Evolutionary conservation across 2,113 vertebrate species (phyloP).

Genomic region (Chrysemys picta): DNA sequence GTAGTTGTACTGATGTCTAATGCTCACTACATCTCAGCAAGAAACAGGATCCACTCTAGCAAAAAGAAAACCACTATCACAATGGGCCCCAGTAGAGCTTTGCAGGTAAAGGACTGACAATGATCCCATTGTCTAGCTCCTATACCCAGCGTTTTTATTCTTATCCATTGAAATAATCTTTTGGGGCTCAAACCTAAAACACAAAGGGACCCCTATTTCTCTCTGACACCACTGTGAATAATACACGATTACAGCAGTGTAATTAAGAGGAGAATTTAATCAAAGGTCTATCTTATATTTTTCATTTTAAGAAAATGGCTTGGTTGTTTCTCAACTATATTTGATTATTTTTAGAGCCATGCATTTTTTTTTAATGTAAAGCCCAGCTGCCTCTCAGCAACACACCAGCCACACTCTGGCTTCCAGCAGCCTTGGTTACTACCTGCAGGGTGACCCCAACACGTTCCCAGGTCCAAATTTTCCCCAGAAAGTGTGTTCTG

Average conservation of each 20-base stretch:
- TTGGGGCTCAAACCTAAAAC: constrained; percentile 8
- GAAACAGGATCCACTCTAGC: constrained; percentile 53
- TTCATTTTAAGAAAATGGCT: constrained; percentile 18
- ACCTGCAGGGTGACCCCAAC: background rate
- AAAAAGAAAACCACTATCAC: constrained; percentile 42
- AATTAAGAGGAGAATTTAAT: constrained; percentile 11
- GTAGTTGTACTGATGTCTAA: constrained; percentile 25
- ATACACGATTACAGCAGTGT: background rate
- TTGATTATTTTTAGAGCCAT: background rate
- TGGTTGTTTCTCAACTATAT: background rate
- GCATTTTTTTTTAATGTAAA: background rate
- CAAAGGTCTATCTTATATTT: background rate
- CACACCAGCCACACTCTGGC: background rate
- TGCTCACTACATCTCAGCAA: constrained; percentile 23
- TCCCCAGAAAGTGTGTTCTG: background rate
- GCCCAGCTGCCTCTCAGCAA: background rate
- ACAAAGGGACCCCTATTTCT: constrained; percentile 30
- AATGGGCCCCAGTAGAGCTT: constrained; percentile 42
- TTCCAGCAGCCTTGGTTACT: background rate
- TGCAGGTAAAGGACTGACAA: constrained; percentile 31
- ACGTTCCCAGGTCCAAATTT: background rate
- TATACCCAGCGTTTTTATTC: constrained; percentile 39
- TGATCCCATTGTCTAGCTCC: constrained; percentile 46
- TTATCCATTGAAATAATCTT: constrained; percentile 28
- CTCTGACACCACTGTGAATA: constrained; percentile 13